Evolutionary conservation across 2,797 vertebrate species (phyloP), one percentile per base, ranked within the genome.

Genomic region (Threskiornis aethiopicus): DNA sequence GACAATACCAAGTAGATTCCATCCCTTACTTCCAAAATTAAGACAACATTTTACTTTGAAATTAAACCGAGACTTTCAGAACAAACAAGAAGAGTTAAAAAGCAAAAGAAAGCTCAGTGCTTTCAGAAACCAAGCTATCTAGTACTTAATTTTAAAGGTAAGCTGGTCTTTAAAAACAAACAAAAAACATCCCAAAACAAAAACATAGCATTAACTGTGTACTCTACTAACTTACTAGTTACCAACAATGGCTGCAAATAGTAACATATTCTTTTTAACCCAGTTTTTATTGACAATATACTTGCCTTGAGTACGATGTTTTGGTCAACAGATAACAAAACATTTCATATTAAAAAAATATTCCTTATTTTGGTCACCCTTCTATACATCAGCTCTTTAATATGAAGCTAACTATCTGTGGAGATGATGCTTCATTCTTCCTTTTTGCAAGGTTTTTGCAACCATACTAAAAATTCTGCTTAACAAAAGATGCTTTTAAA

Each of bases 1-100:
- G 12, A 76, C 15, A 76, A 59, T 55, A 92, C 4, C n/a, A 84
- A 87, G 9, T 8, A 71, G n/a, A 89, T 76, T 55, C 41, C 33
- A 70, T 7, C 4, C 16, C 12, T 29, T 54, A 65, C 18, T 47
- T 29, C 3, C 42, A 70, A 95, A 96, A 92, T 62, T 87, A 96
- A 94, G 33, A 90, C 46, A 92, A 37, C 29, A 37, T 66, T 88
- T 93, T 89, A 39, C 39, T 88, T 91, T 26, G 65, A 73, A 89
- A 95, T 86, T 91, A 94, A 90, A 75, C 11, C 8, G 9, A 77
- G 37, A 72, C 13, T 62, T 88, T 65, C 35, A 70, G 26, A 86
- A 39, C 41, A 51, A 87, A 84, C 2, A 69, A 37, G 33, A 61
- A 33, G 49, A 61, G 11, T 51, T 49, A 51, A 58, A 81, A 71